phyloP scores from a whole-genome alignment of 1,140 invertebrate species.

The Delia radicum region DNA sequence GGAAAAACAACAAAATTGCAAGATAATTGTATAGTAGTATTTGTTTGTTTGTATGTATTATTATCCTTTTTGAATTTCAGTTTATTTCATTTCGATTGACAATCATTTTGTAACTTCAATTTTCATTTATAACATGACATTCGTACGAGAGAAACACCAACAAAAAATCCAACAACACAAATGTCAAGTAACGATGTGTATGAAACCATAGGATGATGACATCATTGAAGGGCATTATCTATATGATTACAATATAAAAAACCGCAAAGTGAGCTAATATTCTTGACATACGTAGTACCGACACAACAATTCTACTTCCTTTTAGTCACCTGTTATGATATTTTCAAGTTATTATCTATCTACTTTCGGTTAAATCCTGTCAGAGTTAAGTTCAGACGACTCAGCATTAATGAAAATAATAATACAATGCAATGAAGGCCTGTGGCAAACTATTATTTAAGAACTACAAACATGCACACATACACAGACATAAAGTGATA shows the following conservation, averaged over 20 bases:
- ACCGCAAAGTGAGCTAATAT: conserved; percentile 1
- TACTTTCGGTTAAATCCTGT: conserved; percentile 1
- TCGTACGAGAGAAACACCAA: not conserved
- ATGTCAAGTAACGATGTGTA: not conserved
- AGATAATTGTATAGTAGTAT: conserved; percentile 11
- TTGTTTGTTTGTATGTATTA: too few species aligned
- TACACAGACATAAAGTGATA: not conserved
- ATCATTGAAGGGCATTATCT: conserved; percentile 10
- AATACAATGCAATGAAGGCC: not conserved
- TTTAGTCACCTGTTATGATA: not conserved
- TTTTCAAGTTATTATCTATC: conserved; percentile 9
- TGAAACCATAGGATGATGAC: not conserved
- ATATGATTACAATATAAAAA: not conserved
- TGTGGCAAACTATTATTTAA: too few species aligned
- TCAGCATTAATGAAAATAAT: not conserved
- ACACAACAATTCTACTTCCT: not conserved
- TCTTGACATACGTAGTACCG: not conserved
- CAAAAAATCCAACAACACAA: not conserved
- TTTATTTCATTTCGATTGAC: conserved; percentile 22
- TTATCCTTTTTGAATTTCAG: conserved; percentile 7
- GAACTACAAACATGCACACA: not conserved
- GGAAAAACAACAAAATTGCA: conserved; percentile 19
- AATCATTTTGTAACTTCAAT: conserved; percentile 8
- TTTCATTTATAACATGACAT: conserved; percentile 8
- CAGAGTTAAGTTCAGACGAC: not conserved